Conservation (phyloP, 2,888 invertebrate species). For the Pammene fasciana region DNA sequence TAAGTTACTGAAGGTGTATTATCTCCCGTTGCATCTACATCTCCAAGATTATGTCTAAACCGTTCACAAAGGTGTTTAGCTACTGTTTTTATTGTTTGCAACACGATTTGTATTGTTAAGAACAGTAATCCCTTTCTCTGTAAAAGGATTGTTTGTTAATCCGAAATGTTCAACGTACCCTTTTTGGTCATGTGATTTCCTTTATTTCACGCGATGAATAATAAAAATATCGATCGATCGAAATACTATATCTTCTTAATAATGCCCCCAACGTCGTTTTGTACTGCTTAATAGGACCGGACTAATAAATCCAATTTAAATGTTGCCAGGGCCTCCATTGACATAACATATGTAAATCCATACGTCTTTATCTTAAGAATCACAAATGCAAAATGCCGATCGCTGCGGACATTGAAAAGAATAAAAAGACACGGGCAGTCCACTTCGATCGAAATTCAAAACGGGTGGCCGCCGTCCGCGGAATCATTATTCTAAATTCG, state of each 20-base stretch:
- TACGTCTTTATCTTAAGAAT: slow-evolving; percentile 82
- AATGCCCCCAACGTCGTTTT: slow-evolving; percentile 71
- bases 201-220: slow-evolving; percentile 32
- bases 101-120: slow-evolving; percentile 71
- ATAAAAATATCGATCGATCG: slow-evolving; percentile 25
- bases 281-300: slow-evolving; percentile 67
- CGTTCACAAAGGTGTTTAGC: slow-evolving; percentile 61
- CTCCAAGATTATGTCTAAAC: slow-evolving; percentile 59
- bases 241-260: slow-evolving; percentile 44
- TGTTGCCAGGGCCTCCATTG: slow-evolving; percentile 74
- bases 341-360: slow-evolving; percentile 83
- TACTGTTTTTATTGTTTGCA: slow-evolving; percentile 72
- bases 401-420: slow-evolving; percentile 66
- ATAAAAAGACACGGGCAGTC: slow-evolving; percentile 63
- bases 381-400: slow-evolving; percentile 75
- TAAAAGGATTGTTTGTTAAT: slow-evolving; percentile 61
- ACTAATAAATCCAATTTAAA: slow-evolving; percentile 83
- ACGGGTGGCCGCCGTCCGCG: slow-evolving; percentile 78
- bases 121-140: slow-evolving; percentile 64
- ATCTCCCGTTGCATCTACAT: slow-evolving; percentile 65
- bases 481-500: slow-evolving; percentile 79
- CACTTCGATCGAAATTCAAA: slow-evolving; percentile 68
- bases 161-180: slow-evolving; percentile 22
- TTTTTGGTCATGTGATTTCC: slow-evolving; percentile 10
- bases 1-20: slow-evolving; percentile 65